A percentile compares a stretch with the other conserved stretches of the same genome.
Conservation (phyloP, 2,113 vertebrate species). For the Petaurus breviceps region DNA sequence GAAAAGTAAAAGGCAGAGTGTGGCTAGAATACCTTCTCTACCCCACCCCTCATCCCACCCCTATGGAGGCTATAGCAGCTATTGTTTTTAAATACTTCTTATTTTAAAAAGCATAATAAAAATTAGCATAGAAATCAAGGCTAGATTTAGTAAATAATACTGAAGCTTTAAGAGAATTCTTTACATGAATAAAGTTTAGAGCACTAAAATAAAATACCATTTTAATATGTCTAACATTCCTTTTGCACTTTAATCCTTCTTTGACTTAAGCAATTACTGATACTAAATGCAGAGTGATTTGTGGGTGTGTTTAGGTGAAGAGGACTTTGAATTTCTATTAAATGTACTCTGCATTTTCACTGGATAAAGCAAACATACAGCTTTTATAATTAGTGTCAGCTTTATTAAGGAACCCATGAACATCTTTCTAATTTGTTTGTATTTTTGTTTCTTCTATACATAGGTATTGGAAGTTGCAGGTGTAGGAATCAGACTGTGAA, state of each 20-base stretch:
- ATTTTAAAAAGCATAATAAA: constrained; percentile 62
- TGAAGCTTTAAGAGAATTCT: constrained; percentile 1
- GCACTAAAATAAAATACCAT: constrained; percentile 20
- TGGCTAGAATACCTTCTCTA: background rate
- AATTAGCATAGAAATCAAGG: constrained; percentile 64
- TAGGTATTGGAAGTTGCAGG: background rate
- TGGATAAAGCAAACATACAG: background rate
- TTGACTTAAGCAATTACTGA: background rate
- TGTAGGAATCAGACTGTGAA: background rate
- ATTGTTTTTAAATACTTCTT: constrained; percentile 65
- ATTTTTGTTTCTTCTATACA: background rate
- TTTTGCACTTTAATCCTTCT: constrained; percentile 49
- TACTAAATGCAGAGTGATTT: constrained; percentile 35
- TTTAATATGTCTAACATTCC: constrained; percentile 59
- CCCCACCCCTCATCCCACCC: background rate
- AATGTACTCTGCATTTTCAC: background rate
- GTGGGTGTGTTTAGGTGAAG: constrained; percentile 8
- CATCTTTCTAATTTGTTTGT: background rate
- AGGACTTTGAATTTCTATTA: constrained; percentile 17
- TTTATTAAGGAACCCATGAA: background rate
- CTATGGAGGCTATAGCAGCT: constrained; percentile 41
- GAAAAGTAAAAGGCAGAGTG: background rate
- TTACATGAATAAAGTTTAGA: constrained; percentile 49
- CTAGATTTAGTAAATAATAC: constrained; percentile 40
- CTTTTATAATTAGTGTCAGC: background rate